Conservation (phyloP, 2,888 invertebrate genomes). For the Aricia artaxerxes region DNA sequence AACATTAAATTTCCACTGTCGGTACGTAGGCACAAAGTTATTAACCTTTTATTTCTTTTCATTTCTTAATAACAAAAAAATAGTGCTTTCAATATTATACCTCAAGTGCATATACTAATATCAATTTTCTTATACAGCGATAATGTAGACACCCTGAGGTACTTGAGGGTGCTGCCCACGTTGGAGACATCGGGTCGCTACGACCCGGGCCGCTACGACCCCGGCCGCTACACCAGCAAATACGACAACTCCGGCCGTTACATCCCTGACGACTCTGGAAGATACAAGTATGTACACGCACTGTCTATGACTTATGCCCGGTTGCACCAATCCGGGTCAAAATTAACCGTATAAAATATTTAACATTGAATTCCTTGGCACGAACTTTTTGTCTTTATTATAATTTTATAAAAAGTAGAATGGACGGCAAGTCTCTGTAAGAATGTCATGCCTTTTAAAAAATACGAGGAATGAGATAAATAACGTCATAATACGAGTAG, state of each 20-base stretch:
- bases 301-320: no score
- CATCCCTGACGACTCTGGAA: constrained; percentile 56
- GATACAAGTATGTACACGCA: constrained; percentile 57
- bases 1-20: no score
- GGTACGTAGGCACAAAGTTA: neutral
- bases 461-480: no score
- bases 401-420: no score
- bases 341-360: neutral
- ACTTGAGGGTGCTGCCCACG: neutral
- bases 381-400: no score
- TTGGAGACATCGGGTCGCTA: constrained; percentile 46
- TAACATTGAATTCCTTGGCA: no score
- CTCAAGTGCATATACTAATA: neutral
- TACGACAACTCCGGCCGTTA: constrained; percentile 46
- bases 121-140: neutral
- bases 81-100: neutral
- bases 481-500: no score
- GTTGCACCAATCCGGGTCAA: neutral
- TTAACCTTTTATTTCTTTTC: neutral
- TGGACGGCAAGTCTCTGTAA: no score
- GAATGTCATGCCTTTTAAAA: no score
- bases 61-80: neutral
- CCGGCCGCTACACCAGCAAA: constrained; percentile 45
- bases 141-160: constrained; percentile 11
- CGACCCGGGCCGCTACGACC: constrained; percentile 44